phyloP scores from a whole-genome alignment of 2,797 vertebrate genomes.

The Lepus oiostolus region DNA sequence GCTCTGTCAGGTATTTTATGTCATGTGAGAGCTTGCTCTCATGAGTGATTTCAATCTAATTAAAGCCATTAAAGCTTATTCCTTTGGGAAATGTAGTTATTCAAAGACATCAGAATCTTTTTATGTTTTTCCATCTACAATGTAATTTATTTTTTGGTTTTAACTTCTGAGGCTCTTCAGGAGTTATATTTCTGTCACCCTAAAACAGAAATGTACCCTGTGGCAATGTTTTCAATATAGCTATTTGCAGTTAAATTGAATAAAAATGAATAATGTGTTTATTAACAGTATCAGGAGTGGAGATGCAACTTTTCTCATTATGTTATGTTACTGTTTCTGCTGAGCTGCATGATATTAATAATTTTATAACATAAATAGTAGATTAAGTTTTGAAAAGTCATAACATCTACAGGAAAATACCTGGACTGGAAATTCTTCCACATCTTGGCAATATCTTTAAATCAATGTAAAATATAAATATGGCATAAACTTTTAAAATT shows the following conservation, averaged over 20 bases:
- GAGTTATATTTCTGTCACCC: slow-evolving; percentile 81
- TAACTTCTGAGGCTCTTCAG: slow-evolving; percentile 82
- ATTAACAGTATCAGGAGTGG: slow-evolving; percentile 69
- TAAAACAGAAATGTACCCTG: slow-evolving; percentile 80
- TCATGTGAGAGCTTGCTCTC: slow-evolving; percentile 78
- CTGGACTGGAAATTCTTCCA: slow-evolving; percentile 60
- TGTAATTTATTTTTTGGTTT: slow-evolving; percentile 85
- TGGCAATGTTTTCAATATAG: slow-evolving; percentile 77
- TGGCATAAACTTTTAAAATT: slow-evolving; percentile 49
- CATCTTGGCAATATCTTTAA: slow-evolving; percentile 47
- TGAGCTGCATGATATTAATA: slow-evolving; percentile 79
- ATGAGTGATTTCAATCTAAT: slow-evolving; percentile 87
- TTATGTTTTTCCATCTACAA: slow-evolving; percentile 74
- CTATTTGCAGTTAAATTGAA: slow-evolving; percentile 80
- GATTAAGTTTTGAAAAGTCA: slow-evolving; percentile 77
- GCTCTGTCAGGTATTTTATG: slow-evolving; percentile 83
- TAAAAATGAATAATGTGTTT: slow-evolving; percentile 80
- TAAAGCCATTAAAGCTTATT: slow-evolving; percentile 87
- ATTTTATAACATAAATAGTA: slow-evolving; percentile 79
- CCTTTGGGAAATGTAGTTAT: slow-evolving; percentile 85
- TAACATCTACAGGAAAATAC: slow-evolving; percentile 61
- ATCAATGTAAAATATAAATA: slow-evolving; percentile 67
- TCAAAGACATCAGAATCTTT: slow-evolving; percentile 84
- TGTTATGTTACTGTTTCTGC: slow-evolving; percentile 67
- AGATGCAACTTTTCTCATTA: slow-evolving; percentile 79